phyloP scores from a whole-genome alignment of 2,113 vertebrate genomes.

The Odocoileus hemionus region DNA sequence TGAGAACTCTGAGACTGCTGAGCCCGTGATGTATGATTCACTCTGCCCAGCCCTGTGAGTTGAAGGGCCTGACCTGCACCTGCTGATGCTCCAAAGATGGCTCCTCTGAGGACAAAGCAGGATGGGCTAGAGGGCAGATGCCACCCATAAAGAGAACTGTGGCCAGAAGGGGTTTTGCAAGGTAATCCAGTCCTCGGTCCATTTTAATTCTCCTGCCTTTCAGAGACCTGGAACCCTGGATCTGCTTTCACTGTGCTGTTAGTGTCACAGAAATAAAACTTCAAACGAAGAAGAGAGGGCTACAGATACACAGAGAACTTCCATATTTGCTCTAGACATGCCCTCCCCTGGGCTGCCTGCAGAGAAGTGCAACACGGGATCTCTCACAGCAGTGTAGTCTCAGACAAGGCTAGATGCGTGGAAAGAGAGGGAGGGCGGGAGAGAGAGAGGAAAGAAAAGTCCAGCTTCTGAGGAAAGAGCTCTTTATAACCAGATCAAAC shows the following conservation, averaged over 20 bases:
- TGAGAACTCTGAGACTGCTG: background rate
- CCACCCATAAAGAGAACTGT: background rate
- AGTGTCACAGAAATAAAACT: background rate
- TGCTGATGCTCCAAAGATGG: background rate
- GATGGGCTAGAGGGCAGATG: background rate
- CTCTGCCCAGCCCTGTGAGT: background rate
- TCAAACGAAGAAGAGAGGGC: background rate
- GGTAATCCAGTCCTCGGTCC: background rate
- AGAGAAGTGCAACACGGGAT: background rate
- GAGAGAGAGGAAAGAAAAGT: background rate
- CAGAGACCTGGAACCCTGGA: background rate
- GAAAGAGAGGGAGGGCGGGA: background rate
- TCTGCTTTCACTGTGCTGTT: background rate
- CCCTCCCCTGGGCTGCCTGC: background rate
- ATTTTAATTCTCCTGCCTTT: background rate
- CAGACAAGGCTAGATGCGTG: background rate
- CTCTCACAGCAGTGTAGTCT: background rate
- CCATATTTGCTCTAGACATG: background rate
- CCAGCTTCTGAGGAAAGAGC: background rate
- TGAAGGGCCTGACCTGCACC: background rate
- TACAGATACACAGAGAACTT: background rate
- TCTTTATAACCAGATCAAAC: background rate
- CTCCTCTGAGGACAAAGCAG: background rate
- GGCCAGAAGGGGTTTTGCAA: background rate
- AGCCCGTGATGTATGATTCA: background rate